These are phyloP conservation scores for Hippopotamus amphibius DNA, from an alignment of 2,113 vertebrate species.

Conservation along the genomic window DNA sequence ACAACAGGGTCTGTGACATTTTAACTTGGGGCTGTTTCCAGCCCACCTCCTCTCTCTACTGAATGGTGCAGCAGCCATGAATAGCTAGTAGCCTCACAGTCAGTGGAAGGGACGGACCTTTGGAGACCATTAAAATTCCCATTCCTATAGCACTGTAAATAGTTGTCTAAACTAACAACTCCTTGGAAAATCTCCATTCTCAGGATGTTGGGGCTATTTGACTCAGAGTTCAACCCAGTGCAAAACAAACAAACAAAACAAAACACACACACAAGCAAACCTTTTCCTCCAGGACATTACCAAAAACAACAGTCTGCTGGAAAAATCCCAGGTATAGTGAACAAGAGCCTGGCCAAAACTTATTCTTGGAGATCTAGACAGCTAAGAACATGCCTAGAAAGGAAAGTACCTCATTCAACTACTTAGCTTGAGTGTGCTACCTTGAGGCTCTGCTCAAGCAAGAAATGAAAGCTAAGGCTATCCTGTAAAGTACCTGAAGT, in stretches of 20 bases:
- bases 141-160: not conserved
- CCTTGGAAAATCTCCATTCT: not conserved
- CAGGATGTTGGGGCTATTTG: not conserved
- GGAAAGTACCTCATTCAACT: not conserved
- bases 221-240: not conserved
- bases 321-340: not conserved
- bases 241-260: too few relatives aligned
- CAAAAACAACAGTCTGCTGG: not conserved
- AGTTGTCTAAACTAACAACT: not conserved
- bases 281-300: not conserved
- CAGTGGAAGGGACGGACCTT: not conserved
- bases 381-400: not conserved
- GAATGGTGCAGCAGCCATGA: not conserved
- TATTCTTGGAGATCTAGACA: not conserved
- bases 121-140: not conserved
- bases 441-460: not conserved
- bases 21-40: not conserved
- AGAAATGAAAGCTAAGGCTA: not conserved
- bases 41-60: not conserved
- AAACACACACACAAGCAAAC: not conserved
- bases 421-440: not conserved
- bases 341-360: not conserved
- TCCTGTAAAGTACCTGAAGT: not conserved
- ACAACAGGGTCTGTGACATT: not conserved
- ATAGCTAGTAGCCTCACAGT: not conserved